phyloP scores from a whole-genome alignment of 2,888 invertebrate genomes.

The Drosophila borealis region DNA sequence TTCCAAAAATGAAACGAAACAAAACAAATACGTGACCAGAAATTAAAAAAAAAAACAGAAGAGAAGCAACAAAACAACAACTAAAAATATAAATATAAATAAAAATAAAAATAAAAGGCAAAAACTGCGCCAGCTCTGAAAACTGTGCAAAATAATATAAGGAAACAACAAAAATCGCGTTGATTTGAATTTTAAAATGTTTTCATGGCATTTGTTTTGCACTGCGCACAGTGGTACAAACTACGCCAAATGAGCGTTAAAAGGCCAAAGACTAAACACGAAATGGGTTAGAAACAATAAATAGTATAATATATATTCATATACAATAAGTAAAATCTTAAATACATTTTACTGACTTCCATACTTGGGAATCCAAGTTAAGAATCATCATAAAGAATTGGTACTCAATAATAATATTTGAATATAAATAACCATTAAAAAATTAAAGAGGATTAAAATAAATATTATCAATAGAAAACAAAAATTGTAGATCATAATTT shows the following conservation, averaged over 20 bases:
- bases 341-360: too few species aligned
- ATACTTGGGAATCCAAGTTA: too few species aligned
- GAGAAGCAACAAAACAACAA: conserved; percentile 34
- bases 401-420: background rate
- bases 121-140: conserved; percentile 49
- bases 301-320: too few species aligned
- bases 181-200: conserved; percentile 80
- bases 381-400: too few species aligned
- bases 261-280: background rate
- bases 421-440: background rate
- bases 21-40: conserved; percentile 80
- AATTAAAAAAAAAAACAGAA: conserved; percentile 57
- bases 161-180: conserved; percentile 77
- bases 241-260: too few species aligned
- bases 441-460: too few species aligned
- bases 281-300: background rate
- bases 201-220: conserved; percentile 72
- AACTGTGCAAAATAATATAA: conserved; percentile 74
- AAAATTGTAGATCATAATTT: too few species aligned
- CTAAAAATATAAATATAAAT: conserved; percentile 55
- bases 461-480: too few species aligned
- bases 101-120: conserved; percentile 23
- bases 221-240: conserved; percentile 44
- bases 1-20: conserved; percentile 77
- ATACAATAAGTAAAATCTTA: background rate